These are phyloP conservation scores for Brenthis hecate DNA, from an alignment of 2,888 invertebrate species.

Conservation along the genomic window DNA sequence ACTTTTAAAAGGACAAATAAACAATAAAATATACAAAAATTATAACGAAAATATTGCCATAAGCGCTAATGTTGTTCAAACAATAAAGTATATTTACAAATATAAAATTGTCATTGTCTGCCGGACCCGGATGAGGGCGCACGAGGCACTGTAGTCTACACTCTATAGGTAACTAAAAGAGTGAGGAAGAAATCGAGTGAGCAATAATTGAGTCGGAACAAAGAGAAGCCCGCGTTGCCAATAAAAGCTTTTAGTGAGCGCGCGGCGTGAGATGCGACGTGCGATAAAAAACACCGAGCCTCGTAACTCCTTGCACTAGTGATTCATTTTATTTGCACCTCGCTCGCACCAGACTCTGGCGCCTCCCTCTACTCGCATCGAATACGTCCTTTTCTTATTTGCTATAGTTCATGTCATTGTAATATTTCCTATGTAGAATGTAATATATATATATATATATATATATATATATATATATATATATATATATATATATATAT, in stretches of 20 bases:
- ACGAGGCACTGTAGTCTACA: not conserved
- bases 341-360: not conserved
- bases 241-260: conserved; percentile 31
- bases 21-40: too few relatives aligned
- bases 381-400: too few relatives aligned
- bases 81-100: not conserved
- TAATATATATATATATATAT: too few relatives aligned
- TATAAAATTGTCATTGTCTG: not conserved
- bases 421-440: too few relatives aligned
- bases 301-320: conserved; percentile 9
- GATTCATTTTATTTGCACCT: conserved; percentile 25
- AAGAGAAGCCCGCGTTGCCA: conserved; percentile 29
- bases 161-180: conserved; percentile 15
- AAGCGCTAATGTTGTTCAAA: too few relatives aligned
- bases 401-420: too few relatives aligned
- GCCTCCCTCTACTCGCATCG: not conserved
- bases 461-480: too few relatives aligned
- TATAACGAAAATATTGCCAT: too few relatives aligned
- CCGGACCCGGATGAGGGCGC: not conserved
- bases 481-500: too few relatives aligned
- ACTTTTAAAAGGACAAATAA: too few relatives aligned
- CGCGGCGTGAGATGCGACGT: conserved; percentile 22
- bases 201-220: conserved; percentile 34
- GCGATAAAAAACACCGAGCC: conserved; percentile 27
- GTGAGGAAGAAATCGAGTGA: conserved; percentile 27